A percentile compares a stretch with the other conserved stretches of the same genome.
Evolutionary conservation across 2,888 invertebrate species (phyloP).

Genomic region (Leptinotarsa haldemani): DNA sequence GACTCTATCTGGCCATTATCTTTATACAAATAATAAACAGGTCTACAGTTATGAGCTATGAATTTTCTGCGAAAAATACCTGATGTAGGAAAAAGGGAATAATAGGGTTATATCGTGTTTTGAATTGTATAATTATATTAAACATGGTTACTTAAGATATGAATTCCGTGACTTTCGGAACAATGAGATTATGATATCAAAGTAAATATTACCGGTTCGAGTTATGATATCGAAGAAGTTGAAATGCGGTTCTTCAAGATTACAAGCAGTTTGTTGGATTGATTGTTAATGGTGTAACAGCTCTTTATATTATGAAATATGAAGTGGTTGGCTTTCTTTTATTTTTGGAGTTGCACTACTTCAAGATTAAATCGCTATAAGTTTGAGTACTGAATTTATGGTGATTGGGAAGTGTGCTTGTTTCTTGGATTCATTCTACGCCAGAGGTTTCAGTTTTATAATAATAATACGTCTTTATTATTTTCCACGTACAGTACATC

Average conservation of each 20-base stretch:
- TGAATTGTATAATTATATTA: constrained; percentile 64
- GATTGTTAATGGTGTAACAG: no score
- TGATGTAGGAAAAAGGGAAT: constrained; percentile 53
- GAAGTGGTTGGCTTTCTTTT: no score
- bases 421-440: no score
- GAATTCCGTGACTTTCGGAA: constrained; percentile 61
- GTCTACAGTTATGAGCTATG: constrained; percentile 59
- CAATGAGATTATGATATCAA: constrained; percentile 58
- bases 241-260: background rate
- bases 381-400: no score
- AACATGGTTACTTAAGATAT: constrained; percentile 63
- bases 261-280: background rate
- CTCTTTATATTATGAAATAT: no score
- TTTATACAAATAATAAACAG: constrained; percentile 65
- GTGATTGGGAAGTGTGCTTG: no score
- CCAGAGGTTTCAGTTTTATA: no score
- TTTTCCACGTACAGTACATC: no score
- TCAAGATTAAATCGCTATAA: no score
- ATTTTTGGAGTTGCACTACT: no score
- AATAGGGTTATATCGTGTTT: constrained; percentile 63
- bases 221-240: background rate
- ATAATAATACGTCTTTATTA: no score
- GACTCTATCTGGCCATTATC: constrained; percentile 59
- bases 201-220: constrained; percentile 11
- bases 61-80: constrained; percentile 53